Evolutionary conservation across 2,797 vertebrate species (phyloP).

Genomic region (Ctenopoma kingsleyae): DNA sequence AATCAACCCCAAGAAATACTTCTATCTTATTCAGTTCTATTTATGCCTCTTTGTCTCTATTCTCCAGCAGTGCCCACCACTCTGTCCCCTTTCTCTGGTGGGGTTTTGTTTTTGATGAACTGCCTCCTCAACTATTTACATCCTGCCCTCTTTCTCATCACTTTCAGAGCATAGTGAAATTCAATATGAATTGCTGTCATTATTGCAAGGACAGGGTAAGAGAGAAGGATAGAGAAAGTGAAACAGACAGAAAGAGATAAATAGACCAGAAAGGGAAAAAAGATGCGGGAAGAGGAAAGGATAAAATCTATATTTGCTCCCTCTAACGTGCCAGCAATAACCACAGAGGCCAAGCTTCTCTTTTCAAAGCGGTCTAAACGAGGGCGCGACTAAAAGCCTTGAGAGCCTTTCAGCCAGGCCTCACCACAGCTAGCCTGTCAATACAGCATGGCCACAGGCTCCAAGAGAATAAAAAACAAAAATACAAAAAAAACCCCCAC

Average conservation of each 20-base stretch:
- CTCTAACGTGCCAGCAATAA: slow-evolving; percentile 72
- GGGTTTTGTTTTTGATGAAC: slow-evolving; percentile 64
- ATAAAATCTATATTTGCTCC: slow-evolving; percentile 81
- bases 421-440: slow-evolving; percentile 59
- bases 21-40: slow-evolving; percentile 18
- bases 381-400: slow-evolving; percentile 71
- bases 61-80: slow-evolving; percentile 9
- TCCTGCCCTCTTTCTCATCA: slow-evolving; percentile 68
- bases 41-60: slow-evolving; percentile 18
- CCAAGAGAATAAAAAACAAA: slow-evolving; percentile 25
- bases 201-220: slow-evolving; percentile 70
- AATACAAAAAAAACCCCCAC: slow-evolving; percentile 25
- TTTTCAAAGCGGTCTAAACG: slow-evolving; percentile 76
- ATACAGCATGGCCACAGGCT: slow-evolving; percentile 64
- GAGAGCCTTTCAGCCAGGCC: slow-evolving; percentile 66
- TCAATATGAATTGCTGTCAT: slow-evolving; percentile 80
- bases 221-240: slow-evolving; percentile 34
- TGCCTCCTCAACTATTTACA: slow-evolving; percentile 63
- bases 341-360: slow-evolving; percentile 70
- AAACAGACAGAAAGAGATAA: slow-evolving; percentile 61
- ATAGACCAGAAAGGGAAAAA: slow-evolving; percentile 58
- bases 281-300: slow-evolving; percentile 62
- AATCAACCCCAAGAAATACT: slow-evolving; percentile 36
- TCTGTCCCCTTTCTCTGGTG: slow-evolving; percentile 33
- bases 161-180: slow-evolving; percentile 74